phyloP scores from a whole-genome alignment of 2,113 vertebrate genomes.

The Ellobius talpinus region DNA sequence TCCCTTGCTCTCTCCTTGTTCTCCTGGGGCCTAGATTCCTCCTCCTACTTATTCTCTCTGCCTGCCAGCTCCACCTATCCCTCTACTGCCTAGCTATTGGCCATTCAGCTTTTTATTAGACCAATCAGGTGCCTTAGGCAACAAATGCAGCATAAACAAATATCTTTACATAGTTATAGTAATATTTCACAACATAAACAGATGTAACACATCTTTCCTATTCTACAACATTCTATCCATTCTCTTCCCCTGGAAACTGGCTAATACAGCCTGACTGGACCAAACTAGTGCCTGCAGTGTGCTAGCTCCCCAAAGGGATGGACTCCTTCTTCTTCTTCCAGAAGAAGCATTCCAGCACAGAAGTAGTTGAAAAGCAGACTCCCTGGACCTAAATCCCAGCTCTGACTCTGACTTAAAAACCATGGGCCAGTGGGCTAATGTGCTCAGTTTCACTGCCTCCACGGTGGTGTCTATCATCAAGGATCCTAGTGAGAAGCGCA shows the following conservation, averaged over 20 bases:
- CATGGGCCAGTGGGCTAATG: not conserved
- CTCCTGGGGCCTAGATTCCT: no score
- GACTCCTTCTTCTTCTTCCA: not conserved
- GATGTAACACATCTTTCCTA: no score
- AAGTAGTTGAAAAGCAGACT: not conserved
- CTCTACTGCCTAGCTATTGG: no score
- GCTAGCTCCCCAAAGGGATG: not conserved
- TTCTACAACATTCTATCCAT: not conserved
- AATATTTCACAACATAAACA: no score
- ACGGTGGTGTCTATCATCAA: not conserved
- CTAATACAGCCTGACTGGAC: not conserved
- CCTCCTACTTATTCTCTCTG: no score
- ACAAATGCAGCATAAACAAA: no score
- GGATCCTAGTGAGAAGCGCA: not conserved
- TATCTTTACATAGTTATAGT: no score
- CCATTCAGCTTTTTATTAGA: no score
- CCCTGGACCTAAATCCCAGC: not conserved
- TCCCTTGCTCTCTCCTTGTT: no score
- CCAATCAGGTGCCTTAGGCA: no score
- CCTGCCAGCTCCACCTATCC: no score
- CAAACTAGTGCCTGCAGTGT: not conserved
- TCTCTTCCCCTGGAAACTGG: not conserved
- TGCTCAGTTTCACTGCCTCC: not conserved
- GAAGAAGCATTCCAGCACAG: not conserved
- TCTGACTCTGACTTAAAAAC: not conserved